phyloP scores from a whole-genome alignment of 1,140 invertebrate genomes.

The Aphaenogaster rudis region DNA sequence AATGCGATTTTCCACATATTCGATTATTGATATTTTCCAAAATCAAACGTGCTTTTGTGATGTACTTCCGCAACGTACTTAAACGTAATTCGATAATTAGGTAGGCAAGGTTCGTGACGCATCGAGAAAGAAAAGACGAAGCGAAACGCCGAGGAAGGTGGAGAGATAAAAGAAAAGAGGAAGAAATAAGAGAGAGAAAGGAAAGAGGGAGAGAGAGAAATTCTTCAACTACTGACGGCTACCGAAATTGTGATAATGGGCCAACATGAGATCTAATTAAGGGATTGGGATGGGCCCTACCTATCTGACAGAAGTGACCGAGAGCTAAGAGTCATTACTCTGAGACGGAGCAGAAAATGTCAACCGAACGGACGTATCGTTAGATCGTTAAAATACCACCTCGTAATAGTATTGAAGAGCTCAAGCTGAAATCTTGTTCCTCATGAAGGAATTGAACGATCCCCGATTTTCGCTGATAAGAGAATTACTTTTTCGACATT shows the following conservation, averaged over 20 bases:
- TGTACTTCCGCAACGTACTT: not conserved
- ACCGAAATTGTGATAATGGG: conserved; percentile 81
- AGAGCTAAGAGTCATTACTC: conserved; percentile 16
- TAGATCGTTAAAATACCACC: conserved; percentile 77
- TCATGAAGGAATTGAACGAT: not conserved
- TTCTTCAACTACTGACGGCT: conserved; percentile 77
- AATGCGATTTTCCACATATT: not conserved
- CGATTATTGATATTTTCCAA: not conserved
- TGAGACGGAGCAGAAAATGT: conserved; percentile 58
- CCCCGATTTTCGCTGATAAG: conserved; percentile 64
- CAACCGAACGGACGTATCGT: conserved; percentile 65
- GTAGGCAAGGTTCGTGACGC: not conserved
- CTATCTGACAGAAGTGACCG: conserved; percentile 69
- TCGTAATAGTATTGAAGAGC: conserved; percentile 54
- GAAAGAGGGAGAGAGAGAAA: conserved; percentile 60
- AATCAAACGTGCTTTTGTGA: not conserved
- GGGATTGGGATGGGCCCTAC: conserved; percentile 70
- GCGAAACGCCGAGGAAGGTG: conserved; percentile 52
- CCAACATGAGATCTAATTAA: conserved; percentile 85
- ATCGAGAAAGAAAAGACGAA: conserved; percentile 50
- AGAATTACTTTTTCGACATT: conserved; percentile 68
- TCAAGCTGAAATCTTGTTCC: conserved; percentile 54
- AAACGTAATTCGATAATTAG: not conserved
- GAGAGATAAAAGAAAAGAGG: conserved; percentile 65
- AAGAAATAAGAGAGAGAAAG: conserved; percentile 65